Evolutionary conservation across 2,888 invertebrate genomes (phyloP).

Genomic region (Netelia virgata): DNA sequence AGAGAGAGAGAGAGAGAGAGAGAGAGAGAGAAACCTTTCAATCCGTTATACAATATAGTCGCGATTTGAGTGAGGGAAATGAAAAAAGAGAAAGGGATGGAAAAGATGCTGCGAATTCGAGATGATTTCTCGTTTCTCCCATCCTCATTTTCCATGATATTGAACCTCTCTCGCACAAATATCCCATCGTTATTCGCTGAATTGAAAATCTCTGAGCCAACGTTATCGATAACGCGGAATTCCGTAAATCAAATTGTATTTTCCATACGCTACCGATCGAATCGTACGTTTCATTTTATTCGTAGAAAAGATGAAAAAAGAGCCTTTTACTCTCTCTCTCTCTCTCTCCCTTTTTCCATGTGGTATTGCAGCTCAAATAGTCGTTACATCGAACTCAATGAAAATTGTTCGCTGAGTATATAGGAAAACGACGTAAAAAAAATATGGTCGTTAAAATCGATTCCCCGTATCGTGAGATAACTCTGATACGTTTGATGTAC

Average conservation of each 20-base stretch:
- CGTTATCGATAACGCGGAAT: neutral
- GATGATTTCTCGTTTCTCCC: conserved; percentile 16
- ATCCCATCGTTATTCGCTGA: conserved; percentile 42
- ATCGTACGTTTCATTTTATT: conserved; percentile 11
- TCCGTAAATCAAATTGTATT: conserved; percentile 39
- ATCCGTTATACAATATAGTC: conserved; percentile 19
- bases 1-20: no score
- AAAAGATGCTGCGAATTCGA: conserved; percentile 29
- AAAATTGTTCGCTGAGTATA: no score
- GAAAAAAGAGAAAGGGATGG: conserved; percentile 1
- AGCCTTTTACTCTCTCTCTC: neutral
- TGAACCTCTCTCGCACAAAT: conserved; percentile 28
- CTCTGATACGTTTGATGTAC: neutral
- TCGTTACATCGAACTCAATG: no score
- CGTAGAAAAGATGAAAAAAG: neutral
- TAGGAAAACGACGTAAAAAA: no score
- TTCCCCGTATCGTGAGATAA: neutral
- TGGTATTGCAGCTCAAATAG: no score
- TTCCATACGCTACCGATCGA: conserved; percentile 16
- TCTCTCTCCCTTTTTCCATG: no score
- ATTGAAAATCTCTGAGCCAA: conserved; percentile 41
- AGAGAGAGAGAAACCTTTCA: conserved; percentile 42
- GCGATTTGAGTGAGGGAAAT: neutral
- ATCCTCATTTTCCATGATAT: conserved; percentile 38
- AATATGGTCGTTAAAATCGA: neutral